Percentiles rank a stretch among this genome's conserved stretches.
Conservation (phyloP, 1,140 invertebrate genomes). For the Heliconius congener region DNA sequence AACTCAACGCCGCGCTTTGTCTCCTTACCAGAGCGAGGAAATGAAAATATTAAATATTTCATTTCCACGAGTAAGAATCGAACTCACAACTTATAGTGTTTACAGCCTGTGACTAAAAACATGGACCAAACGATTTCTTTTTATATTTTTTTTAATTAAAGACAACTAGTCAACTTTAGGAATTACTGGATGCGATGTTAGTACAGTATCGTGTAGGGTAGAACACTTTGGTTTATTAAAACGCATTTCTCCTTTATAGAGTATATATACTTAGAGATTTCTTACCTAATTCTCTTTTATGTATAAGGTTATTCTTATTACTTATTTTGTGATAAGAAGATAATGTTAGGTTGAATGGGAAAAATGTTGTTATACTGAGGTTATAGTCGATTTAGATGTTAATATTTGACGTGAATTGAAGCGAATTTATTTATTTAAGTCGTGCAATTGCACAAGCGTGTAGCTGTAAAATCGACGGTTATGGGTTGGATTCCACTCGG, state of each 20-base stretch:
- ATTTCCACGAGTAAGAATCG: no score
- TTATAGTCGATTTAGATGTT: not conserved
- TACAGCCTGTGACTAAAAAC: no score
- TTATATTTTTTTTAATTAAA: no score
- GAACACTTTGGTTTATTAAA: conserved; percentile 4
- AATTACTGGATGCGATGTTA: conserved; percentile 1
- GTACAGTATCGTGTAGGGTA: not conserved
- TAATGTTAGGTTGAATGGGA: not conserved
- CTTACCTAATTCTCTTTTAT: not conserved
- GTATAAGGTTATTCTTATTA: not conserved
- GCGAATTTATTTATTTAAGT: no score
- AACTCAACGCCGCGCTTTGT: no score
- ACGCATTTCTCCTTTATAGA: not conserved
- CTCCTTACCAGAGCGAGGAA: no score
- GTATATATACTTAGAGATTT: not conserved
- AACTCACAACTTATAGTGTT: no score
- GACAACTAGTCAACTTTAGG: not conserved
- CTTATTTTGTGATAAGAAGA: not conserved
- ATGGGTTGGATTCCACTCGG: no score
- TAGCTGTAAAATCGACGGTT: no score
- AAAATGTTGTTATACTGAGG: not conserved
- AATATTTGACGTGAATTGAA: not conserved
- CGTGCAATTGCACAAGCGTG: no score
- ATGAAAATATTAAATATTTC: not conserved
- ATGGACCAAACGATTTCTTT: no score